Evolutionary conservation across 1,140 invertebrate genomes (phyloP), one percentile per base, ranked within the genome.

Genomic region (Drosophila kepulauana): DNA sequence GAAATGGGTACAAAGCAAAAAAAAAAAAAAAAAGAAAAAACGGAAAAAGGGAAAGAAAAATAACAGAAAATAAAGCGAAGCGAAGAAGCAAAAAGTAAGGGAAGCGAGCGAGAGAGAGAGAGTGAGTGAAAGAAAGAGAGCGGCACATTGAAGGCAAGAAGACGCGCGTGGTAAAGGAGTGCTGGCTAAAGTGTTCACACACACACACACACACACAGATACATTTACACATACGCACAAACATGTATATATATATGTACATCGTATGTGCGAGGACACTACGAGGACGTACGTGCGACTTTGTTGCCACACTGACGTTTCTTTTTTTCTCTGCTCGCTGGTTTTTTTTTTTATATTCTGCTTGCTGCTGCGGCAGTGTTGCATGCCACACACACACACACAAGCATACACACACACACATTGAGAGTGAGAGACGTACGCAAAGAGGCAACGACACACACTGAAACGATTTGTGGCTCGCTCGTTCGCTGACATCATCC

Each of bases 401-500:
- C n/a, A 63, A 7, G 66, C 54, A 58, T 48, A 68, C 51, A 48
- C 38, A 59, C 35, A 35, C 51, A 74, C 33, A 67, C 20, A 30
- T 25, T 25, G 20, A 25, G 20, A 25, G 20, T 25, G 20, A 25
- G 45, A 54, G 41, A 64, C 41, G 38, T 15, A 25, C 38, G 68
- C 16, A 35, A n/a, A 16, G 5, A 57, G 10, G 13, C 10, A 59
- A 10, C 28, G 15, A 52, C 35, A 57, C 41, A 69, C 11, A 72
- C 28, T 33, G 30, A 33, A 33, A 45, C 66, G 51, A 63, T 58
- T 71, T 70, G 35, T 46, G 45, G 48, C 64, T 64, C 45, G 41
- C 64, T 62, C 74, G 68, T 74, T 81, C 85, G 85, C 85, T 88
- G 85, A 88, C 85, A 89, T 88, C 85, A 89, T 88, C 84, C 72